Evolutionary conservation across 1,140 invertebrate genomes (phyloP).

Genomic region (Thaumetopoea pityocampa): DNA sequence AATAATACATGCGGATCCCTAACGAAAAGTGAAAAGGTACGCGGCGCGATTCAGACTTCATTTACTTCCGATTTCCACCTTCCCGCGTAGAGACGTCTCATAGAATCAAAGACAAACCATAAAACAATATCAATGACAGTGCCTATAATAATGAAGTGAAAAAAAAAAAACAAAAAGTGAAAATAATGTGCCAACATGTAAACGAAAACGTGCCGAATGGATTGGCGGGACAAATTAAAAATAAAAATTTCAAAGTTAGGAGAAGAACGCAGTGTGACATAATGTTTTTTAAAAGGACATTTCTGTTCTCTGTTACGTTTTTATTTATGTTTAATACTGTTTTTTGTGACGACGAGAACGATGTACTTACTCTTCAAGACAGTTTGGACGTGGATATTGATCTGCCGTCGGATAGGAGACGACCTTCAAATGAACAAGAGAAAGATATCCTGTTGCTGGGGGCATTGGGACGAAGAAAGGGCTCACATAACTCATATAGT

Average conservation of each 20-base stretch:
- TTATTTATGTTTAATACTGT: conserved; percentile 29
- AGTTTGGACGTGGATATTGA: conserved; percentile 47
- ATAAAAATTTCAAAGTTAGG: conserved; percentile 62
- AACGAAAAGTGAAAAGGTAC: conserved; percentile 57
- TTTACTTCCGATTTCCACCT: conserved; percentile 62
- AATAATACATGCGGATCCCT: conserved; percentile 16
- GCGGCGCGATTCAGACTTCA: conserved; percentile 17
- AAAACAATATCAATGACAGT: conserved; percentile 31
- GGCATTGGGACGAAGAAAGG: conserved; percentile 81
- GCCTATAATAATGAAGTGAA: conserved; percentile 16
- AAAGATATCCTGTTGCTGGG: conserved; percentile 85
- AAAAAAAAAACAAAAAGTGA: conserved; percentile 28
- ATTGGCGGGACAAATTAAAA: conserved; percentile 29
- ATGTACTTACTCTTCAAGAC: conserved; percentile 62
- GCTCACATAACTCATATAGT: conserved; percentile 58
- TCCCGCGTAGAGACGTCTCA: conserved; percentile 49
- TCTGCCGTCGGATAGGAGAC: conserved; percentile 52
- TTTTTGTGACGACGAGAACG: conserved; percentile 49
- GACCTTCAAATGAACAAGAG: conserved; percentile 81
- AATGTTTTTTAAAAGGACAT: conserved; percentile 21
- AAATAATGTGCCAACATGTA: conserved; percentile 39
- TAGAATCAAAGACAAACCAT: conserved; percentile 23
- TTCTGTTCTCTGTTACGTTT: conserved; percentile 32
- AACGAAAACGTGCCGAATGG: conserved; percentile 31
- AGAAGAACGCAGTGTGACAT: conserved; percentile 41